These are phyloP conservation scores for Sakesphorus luctuosus DNA, from an alignment of 2,113 vertebrate species.

Conservation along the genomic window DNA sequence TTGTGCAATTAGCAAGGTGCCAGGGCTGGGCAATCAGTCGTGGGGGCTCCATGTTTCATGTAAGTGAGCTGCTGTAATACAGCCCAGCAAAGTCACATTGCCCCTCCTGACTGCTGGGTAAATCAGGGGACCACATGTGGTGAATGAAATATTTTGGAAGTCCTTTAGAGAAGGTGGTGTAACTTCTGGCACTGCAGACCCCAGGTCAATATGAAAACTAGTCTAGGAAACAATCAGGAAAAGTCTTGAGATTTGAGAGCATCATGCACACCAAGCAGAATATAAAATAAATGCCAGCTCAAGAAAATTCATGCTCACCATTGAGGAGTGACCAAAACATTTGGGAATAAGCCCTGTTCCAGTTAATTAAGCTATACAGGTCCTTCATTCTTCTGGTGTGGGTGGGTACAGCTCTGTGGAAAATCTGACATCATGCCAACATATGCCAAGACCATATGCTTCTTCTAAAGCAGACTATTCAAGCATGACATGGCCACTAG, in stretches of 20 bases:
- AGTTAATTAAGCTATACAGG: background rate
- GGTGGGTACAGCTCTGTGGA: background rate
- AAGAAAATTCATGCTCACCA: background rate
- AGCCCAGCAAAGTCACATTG: background rate
- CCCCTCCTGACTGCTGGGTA: background rate
- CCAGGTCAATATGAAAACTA: background rate
- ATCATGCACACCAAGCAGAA: background rate
- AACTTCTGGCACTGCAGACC: background rate
- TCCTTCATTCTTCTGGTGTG: background rate
- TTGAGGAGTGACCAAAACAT: background rate
- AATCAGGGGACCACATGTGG: rapidly evolving
- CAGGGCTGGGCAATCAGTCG: background rate
- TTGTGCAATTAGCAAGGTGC: background rate
- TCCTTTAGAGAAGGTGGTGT: background rate
- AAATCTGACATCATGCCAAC: rapidly evolving
- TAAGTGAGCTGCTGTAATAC: background rate
- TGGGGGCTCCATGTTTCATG: background rate
- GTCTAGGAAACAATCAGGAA: background rate
- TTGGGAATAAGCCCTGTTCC: background rate
- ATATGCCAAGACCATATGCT: rapidly evolving
- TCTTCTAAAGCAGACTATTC: background rate
- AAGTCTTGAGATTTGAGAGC: background rate
- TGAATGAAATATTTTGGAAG: background rate
- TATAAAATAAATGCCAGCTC: background rate
- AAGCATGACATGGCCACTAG: background rate